phyloP scores from a whole-genome alignment of 2,113 vertebrate species.

The Dromiciops gliroides region DNA sequence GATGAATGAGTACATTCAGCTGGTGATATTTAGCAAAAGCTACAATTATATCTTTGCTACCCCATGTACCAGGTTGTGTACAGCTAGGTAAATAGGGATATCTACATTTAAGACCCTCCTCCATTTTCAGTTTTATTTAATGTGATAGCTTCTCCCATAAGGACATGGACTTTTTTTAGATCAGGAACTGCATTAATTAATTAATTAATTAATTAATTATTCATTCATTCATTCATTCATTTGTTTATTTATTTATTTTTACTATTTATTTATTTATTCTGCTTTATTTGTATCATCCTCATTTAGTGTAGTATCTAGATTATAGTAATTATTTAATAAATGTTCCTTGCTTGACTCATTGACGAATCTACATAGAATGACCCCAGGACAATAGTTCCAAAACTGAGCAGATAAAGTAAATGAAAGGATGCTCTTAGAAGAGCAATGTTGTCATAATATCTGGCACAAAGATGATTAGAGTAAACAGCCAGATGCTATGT shows the following conservation, averaged over 20 bases:
- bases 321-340: neutral
- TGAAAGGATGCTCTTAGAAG: neutral
- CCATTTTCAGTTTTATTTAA: neutral
- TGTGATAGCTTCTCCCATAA: neutral
- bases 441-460: neutral
- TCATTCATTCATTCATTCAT: too few relatives aligned
- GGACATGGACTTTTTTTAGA: neutral
- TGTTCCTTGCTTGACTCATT: neutral
- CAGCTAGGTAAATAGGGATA: too few relatives aligned
- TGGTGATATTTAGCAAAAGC: too few relatives aligned
- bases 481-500: neutral
- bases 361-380: neutral
- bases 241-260: too few relatives aligned
- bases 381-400: neutral
- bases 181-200: too few relatives aligned
- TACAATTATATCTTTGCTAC: too few relatives aligned
- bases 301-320: neutral
- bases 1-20: too few relatives aligned
- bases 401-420: neutral
- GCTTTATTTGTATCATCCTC: neutral
- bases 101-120: neutral
- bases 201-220: too few relatives aligned
- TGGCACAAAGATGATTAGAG: neutral
- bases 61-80: neutral
- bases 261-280: neutral